Evolutionary conservation across 2,888 invertebrate genomes (phyloP), one percentile per base, ranked within the genome.

Genomic region (Drosophila crucigera): DNA sequence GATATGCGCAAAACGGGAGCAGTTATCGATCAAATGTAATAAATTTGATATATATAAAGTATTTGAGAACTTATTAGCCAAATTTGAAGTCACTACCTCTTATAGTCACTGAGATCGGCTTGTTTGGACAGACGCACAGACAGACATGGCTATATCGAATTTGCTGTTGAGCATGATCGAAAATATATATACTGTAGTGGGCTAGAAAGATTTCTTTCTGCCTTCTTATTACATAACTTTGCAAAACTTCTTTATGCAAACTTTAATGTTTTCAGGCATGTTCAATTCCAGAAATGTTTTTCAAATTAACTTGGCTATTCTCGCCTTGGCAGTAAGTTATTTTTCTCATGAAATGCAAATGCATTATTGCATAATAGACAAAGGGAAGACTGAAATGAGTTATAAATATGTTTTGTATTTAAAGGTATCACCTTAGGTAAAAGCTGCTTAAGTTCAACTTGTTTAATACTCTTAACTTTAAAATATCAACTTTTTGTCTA

Each of bases 41-140:
- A 5, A 1, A 10, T n/a, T 41, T 5, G 0, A 41, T n/a, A 0
- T n/a, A 10, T 1, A 10, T 41, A 2, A 41, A n/a, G n/a, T 41
- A n/a, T 19, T 39, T 39, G 39, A 19, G 4, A 19, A 19, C 9
- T 39, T 39, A 19, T 39, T 43, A 14, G 4, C 0, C 2, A 0
- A 22, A 43, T 22, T 14, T 43, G 5, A 30, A 30, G 30, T 30
- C 7, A 7, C 30, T 30, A 30, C 30, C 30, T 30, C 30, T 30
- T 30, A 30, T 6, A 30, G 30, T 30, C 7, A 30, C 30, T 30
- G 30, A 7, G 30, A 30, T 30, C 30, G 30, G 11, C 11, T 43
- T 43, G 11, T 43, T 43, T n/a, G n/a, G 11, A 6, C 11, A 37
- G 0, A 7, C 3, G 7, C 16, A 37, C 16, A 19, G 37, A 2